Evolutionary conservation across 2,113 vertebrate genomes (phyloP), one percentile per base, ranked within the genome.

Genomic region (Orientallactaga bullata): DNA sequence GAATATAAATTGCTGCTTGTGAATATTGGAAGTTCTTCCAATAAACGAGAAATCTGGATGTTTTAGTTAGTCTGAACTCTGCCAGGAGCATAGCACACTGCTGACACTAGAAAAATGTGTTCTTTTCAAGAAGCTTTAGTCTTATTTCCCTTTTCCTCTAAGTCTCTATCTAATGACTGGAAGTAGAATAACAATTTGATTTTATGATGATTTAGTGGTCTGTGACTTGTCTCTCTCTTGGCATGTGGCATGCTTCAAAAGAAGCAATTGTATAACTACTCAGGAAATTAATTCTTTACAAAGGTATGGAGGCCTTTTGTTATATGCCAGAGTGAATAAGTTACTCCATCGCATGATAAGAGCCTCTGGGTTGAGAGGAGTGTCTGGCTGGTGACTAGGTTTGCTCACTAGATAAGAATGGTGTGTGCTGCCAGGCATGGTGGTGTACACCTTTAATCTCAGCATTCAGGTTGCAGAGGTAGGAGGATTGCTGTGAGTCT

Each of bases 181-280:
- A 82, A 85, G 63, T 58, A 93, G 89, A 96, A 88, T 83, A 94
- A 88, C 51, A 87, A 65, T 97, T 96, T 0, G 0, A 92, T 92
- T 93, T 97, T 92, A 96, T 13, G 39, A 89, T 95, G 88, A 96
- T 90, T 94, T 95, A 95, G 82, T 94, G 71, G 65, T 88, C 92
- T 95, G 9, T 74, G 81, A 81, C 58, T 90, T 84, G 82, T 42
- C 35, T 83, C 65, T 81, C 88, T 79, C 65, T 93, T 94, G 90
- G 78, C 89, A 86, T 80, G 28, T 73, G 83, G 89, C 55, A 51
- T 93, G 89, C 77, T 94, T 96, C 85, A 95, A 95, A 95, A 81
- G 42, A 95, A 94, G 71, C 80, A 94, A 89, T 8, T 92, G 72
- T 86, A 61, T 85, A 95, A 90, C 73, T 91, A 89, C 42, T 69